Evolutionary conservation across 37 sponge, comb jelly and placozoan genomes (phyloP).

Genomic region (Cliona cf. orientalis): DNA sequence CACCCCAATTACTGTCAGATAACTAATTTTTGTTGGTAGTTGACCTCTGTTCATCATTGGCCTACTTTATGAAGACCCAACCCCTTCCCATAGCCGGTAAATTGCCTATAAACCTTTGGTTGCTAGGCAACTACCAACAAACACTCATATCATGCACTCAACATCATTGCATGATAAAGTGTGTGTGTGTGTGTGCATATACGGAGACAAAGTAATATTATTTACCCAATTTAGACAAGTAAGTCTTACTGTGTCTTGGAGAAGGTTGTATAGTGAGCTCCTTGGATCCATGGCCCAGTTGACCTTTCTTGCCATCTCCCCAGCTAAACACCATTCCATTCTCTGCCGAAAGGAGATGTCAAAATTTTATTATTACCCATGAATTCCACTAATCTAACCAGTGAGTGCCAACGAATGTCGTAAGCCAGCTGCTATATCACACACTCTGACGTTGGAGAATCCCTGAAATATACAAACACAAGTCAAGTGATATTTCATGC

Average conservation of each 20-base stretch:
- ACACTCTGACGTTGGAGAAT: conserved; percentile 21
- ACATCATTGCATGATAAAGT: no score
- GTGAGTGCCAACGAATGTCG: conserved; percentile 72
- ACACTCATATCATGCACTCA: no score
- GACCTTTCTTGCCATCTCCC: conserved; percentile 67
- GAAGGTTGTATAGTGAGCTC: neutral
- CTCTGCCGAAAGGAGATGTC: conserved; percentile 9
- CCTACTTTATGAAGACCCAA: no score
- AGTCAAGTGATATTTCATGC: neutral
- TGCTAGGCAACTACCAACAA: no score
- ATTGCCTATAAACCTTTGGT: no score
- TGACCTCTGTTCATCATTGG: no score
- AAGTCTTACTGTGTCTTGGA: conserved; percentile 7
- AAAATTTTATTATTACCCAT: neutral
- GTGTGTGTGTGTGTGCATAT: neutral
- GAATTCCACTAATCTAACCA: conserved; percentile 34
- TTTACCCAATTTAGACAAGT: neutral
- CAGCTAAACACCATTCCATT: conserved; percentile 49
- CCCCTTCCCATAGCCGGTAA: no score
- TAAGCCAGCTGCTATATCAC: conserved; percentile 64
- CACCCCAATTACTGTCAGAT: no score
- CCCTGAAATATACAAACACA: neutral
- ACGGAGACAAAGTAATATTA: no score
- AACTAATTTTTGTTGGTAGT: no score
- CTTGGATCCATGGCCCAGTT: conserved; percentile 43